These are phyloP conservation scores for Caerostris darwini DNA, from an alignment of 1,140 invertebrate species.

Conservation along the genomic window DNA sequence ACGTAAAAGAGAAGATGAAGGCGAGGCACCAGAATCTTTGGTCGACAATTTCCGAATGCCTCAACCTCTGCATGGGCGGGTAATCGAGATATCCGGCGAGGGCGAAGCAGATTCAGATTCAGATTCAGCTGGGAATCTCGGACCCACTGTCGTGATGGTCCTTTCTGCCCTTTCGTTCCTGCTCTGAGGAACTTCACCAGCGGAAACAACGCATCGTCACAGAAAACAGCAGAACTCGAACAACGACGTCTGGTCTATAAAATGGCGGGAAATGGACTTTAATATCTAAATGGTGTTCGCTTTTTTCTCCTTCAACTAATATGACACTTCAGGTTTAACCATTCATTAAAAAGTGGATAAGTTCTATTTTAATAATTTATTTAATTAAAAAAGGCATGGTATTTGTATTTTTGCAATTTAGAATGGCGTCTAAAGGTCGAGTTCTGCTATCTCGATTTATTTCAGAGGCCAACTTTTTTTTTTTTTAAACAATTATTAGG, in stretches of 20 bases:
- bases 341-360: too few species aligned
- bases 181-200: conserved; percentile 11
- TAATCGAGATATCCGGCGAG: conserved; percentile 80
- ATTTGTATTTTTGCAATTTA: neutral
- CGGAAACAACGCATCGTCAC: neutral
- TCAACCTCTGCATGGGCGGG: conserved; percentile 87
- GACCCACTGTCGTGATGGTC: conserved; percentile 6
- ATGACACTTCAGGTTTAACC: too few species aligned
- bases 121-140: neutral
- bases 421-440: neutral
- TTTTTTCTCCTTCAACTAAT: neutral
- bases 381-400: neutral
- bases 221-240: conserved; percentile 28
- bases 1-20: conserved; percentile 76
- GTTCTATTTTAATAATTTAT: neutral
- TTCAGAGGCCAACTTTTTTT: conserved; percentile 48
- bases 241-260: neutral
- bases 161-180: conserved; percentile 42
- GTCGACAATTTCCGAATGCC: conserved; percentile 90
- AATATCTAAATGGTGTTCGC: neutral
- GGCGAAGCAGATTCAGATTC: neutral
- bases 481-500: conserved; percentile 46
- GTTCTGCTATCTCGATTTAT: conserved; percentile 49
- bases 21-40: conserved; percentile 81
- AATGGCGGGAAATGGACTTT: neutral